Percentiles rank a stretch among this genome's conserved stretches.
phyloP scores from a whole-genome alignment of 2,888 invertebrate species.

The Hemistola chrysoprasaria region DNA sequence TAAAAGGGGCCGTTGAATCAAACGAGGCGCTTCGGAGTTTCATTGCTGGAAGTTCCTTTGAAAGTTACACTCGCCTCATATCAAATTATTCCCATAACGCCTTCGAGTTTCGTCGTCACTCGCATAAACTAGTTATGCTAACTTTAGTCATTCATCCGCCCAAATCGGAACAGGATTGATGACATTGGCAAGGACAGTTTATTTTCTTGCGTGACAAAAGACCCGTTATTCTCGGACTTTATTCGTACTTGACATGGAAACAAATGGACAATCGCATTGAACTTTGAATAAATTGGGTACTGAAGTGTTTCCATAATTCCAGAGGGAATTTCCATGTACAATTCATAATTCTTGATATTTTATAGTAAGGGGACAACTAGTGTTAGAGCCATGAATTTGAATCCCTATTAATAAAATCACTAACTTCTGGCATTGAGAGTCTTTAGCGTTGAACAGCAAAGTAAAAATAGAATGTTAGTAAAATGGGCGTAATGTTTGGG shows the following conservation, averaged over 20 bases:
- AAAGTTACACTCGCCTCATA: slow-evolving; percentile 26
- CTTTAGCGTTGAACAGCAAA: slow-evolving; percentile 24
- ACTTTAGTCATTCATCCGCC: slow-evolving; percentile 25
- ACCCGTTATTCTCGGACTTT: slow-evolving; percentile 10
- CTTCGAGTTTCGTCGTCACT: slow-evolving; percentile 21
- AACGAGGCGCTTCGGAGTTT: slow-evolving; percentile 41
- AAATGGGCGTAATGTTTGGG: slow-evolving; percentile 69
- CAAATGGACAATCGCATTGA: slow-evolving; percentile 5
- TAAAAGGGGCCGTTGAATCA: slow-evolving; percentile 39
- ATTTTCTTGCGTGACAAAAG: slow-evolving; percentile 11
- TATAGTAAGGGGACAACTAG: too few species aligned
- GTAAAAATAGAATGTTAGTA: slow-evolving; percentile 31
- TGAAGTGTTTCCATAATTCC: neutral
- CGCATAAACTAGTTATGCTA: slow-evolving; percentile 26
- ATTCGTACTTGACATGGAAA: slow-evolving; percentile 13
- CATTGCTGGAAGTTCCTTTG: slow-evolving; percentile 30
- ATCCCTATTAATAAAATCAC: neutral
- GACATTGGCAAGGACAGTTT: slow-evolving; percentile 13
- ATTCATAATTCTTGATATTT: too few species aligned
- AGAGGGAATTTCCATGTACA: too few species aligned
- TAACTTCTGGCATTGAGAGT: slow-evolving; percentile 25
- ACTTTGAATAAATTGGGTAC: slow-evolving; percentile 3
- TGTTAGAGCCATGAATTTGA: too few species aligned
- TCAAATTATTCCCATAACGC: slow-evolving; percentile 27
- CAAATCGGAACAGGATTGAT: slow-evolving; percentile 21